Percentiles rank a stretch among this genome's conserved stretches.
These are phyloP conservation scores for Allacma fusca DNA, from an alignment of 2,888 invertebrate species.

Conservation along the genomic window DNA sequence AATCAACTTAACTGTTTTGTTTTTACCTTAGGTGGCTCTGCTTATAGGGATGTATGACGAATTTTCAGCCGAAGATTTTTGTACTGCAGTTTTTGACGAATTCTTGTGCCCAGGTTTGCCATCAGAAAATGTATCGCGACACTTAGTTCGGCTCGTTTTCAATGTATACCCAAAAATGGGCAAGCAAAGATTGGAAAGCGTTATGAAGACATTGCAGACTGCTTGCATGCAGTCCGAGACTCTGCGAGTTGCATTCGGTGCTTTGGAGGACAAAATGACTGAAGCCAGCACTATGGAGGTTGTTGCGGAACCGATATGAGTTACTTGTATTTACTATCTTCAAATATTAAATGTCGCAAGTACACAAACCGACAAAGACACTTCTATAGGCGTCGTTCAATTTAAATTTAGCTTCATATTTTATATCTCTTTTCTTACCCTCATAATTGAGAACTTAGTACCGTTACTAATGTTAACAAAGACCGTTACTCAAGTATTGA, in stretches of 20 bases:
- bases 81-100: slow-evolving; percentile 93
- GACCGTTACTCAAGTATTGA: too few species aligned
- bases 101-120: slow-evolving; percentile 90
- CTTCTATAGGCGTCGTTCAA: too few species aligned
- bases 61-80: slow-evolving; percentile 92
- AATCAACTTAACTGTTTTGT: background rate
- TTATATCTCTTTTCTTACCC: too few species aligned
- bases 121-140: slow-evolving; percentile 89
- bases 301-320: slow-evolving; percentile 26
- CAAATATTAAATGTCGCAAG: too few species aligned
- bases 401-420: too few species aligned
- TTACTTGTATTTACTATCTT: too few species aligned
- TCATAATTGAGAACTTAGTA: too few species aligned
- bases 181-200: slow-evolving; percentile 76
- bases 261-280: slow-evolving; percentile 58
- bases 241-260: slow-evolving; percentile 51
- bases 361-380: too few species aligned
- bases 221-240: slow-evolving; percentile 63
- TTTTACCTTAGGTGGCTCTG: slow-evolving; percentile 71
- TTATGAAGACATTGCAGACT: slow-evolving; percentile 80
- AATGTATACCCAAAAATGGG: slow-evolving; percentile 88
- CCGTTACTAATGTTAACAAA: too few species aligned
- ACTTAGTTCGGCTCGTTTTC: slow-evolving; percentile 89
- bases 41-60: slow-evolving; percentile 90
- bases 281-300: slow-evolving; percentile 48